phyloP scores from a whole-genome alignment of 2,797 vertebrate species.

The Sylvia borin region DNA sequence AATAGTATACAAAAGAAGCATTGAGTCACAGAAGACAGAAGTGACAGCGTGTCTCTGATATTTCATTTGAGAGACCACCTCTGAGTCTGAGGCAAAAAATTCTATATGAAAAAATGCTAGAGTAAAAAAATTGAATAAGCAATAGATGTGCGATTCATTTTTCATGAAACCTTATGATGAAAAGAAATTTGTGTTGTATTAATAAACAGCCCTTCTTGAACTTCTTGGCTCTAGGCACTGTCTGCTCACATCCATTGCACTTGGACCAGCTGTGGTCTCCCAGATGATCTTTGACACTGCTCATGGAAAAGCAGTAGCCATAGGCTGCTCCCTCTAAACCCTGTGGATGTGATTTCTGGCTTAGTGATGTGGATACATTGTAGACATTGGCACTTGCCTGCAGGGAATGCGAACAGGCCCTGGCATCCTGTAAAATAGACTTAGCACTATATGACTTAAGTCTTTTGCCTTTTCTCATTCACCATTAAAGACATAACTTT shows the following conservation, averaged over 20 bases:
- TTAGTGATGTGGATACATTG: not conserved
- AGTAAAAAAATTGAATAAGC: not conserved
- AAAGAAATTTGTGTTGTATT: not conserved
- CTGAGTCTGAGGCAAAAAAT: not conserved
- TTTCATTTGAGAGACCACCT: not conserved
- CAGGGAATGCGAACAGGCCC: not conserved
- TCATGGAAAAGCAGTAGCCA: not conserved
- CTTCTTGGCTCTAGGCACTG: not conserved
- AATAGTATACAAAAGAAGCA: not conserved
- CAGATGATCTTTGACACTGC: rapidly evolving
- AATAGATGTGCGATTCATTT: not conserved
- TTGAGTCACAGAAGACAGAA: not conserved
- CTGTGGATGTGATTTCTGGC: not conserved
- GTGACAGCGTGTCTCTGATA: not conserved
- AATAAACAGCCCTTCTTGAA: not conserved
- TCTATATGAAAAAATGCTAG: not conserved
- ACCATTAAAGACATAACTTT: not conserved
- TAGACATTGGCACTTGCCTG: not conserved
- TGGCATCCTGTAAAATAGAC: not conserved
- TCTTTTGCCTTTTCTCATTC: not conserved
- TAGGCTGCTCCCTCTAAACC: not conserved
- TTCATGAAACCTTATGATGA: not conserved
- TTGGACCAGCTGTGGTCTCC: not conserved
- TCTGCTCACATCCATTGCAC: not conserved
- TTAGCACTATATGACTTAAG: not conserved